A percentile compares a stretch with the other conserved stretches of the same genome.
Evolutionary conservation across 92 coral and sea anemone genomes (phyloP).

Genomic region (Heliopora coerulea): DNA sequence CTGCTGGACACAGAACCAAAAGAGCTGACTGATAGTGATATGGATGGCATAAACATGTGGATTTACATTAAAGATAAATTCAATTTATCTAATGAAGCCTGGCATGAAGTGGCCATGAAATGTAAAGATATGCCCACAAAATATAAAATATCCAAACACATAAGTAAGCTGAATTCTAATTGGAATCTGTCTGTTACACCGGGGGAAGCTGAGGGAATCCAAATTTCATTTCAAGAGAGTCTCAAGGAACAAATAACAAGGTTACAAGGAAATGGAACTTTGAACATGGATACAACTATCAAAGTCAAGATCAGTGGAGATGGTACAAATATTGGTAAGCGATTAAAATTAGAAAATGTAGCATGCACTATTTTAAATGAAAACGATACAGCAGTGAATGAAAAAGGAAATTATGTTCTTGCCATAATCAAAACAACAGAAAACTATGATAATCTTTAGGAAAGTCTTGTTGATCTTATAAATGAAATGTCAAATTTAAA

Average conservation of each 20-base stretch:
- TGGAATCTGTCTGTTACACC: slow-evolving; percentile 15
- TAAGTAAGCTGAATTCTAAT: slow-evolving; percentile 18
- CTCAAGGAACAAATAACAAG: slow-evolving; percentile 13
- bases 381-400: slow-evolving; percentile 55
- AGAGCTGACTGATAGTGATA: slow-evolving; percentile 11
- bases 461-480: neutral
- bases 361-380: slow-evolving; percentile 55
- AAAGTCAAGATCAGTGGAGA: slow-evolving; percentile 51
- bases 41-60: slow-evolving; percentile 34
- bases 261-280: neutral
- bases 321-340: slow-evolving; percentile 54
- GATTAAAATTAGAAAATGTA: slow-evolving; percentile 46
- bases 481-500: slow-evolving; percentile 27
- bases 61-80: slow-evolving; percentile 33
- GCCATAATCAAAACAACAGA: slow-evolving; percentile 51
- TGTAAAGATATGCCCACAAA: slow-evolving; percentile 2
- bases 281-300: slow-evolving; percentile 12
- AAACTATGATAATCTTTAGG: slow-evolving; percentile 5
- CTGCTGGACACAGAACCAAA: neutral
- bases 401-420: slow-evolving; percentile 53
- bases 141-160: slow-evolving; percentile 10
- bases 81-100: slow-evolving; percentile 16
- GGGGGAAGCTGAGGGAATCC: slow-evolving; percentile 19
- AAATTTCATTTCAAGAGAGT: slow-evolving; percentile 17
- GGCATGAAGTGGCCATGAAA: slow-evolving; percentile 41